A percentile compares a stretch with the other conserved stretches of the same genome.
These are phyloP conservation scores for Semicossyphus pulcher DNA, from an alignment of 2,113 vertebrate species.

Conservation along the genomic window DNA sequence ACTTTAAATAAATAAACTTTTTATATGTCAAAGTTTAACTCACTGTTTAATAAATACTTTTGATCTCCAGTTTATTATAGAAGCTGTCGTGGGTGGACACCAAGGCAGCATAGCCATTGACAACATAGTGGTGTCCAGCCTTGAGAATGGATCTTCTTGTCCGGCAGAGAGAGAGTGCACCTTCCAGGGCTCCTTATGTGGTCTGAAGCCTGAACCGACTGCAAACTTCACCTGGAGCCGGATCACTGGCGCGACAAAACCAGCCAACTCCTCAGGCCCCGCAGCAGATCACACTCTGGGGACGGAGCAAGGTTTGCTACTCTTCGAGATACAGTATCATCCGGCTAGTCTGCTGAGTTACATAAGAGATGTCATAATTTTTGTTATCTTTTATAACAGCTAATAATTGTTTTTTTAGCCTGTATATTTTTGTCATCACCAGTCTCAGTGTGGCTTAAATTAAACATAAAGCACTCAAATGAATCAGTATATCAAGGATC, in stretches of 20 bases:
- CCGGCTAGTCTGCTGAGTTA: not conserved
- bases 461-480: no score
- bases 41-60: not conserved
- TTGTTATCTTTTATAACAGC: no score
- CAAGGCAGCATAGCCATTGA: slow-evolving; percentile 80
- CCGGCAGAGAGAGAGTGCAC: slow-evolving; percentile 83
- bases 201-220: slow-evolving; percentile 59
- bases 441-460: no score
- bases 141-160: slow-evolving; percentile 69
- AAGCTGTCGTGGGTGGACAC: slow-evolving; percentile 71
- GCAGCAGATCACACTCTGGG: slow-evolving; percentile 80
- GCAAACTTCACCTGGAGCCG: slow-evolving; percentile 75
- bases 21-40: not conserved
- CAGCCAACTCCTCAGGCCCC: slow-evolving; percentile 73
- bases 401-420: no score
- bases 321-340: not conserved
- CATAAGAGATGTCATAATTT: no score
- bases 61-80: slow-evolving; percentile 79
- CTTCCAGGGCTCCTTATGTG: slow-evolving; percentile 83
- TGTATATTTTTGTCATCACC: no score
- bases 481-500: no score
- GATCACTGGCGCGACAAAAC: slow-evolving; percentile 59
- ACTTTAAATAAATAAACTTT: not conserved
- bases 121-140: slow-evolving; percentile 68
- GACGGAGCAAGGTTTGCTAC: slow-evolving; percentile 76